phyloP scores from a whole-genome alignment of 2,888 invertebrate species.

The Mantis religiosa region DNA sequence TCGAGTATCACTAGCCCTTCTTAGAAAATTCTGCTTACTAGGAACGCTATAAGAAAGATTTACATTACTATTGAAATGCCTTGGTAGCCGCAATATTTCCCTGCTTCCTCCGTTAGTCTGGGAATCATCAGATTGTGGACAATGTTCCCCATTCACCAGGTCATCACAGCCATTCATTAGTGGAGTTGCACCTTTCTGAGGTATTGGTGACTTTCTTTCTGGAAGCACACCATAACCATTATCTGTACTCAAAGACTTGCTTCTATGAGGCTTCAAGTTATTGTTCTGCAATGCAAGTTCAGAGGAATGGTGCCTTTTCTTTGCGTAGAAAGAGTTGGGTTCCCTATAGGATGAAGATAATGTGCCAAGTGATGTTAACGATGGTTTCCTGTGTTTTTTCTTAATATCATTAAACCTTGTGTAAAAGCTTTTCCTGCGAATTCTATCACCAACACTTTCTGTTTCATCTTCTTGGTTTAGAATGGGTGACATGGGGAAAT shows the following conservation, averaged over 20 bases:
- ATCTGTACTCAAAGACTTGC: background rate
- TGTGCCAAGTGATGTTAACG: background rate
- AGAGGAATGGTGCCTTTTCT: background rate
- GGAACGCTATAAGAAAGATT: background rate
- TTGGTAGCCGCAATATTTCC: conserved; percentile 1
- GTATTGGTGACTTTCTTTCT: background rate
- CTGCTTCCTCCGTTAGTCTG: background rate
- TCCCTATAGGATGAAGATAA: conserved; percentile 5
- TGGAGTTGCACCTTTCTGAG: background rate
- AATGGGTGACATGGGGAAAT: conserved; percentile 11
- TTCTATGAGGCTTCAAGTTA: background rate
- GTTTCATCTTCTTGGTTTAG: conserved; percentile 30
- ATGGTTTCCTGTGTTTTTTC: conserved; percentile 40
- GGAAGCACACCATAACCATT: background rate
- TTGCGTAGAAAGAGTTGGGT: background rate
- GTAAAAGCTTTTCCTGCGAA: conserved; percentile 84
- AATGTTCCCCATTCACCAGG: background rate
- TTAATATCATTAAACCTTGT: conserved; percentile 83
- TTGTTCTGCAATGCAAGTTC: background rate
- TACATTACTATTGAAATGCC: background rate
- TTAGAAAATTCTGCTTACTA: background rate
- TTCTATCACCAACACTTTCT: conserved; percentile 80
- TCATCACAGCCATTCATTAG: background rate
- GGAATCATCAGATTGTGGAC: background rate
- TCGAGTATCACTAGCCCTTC: background rate